phyloP scores from a whole-genome alignment of 2,797 vertebrate species.

The Melopsittacus undulatus region DNA sequence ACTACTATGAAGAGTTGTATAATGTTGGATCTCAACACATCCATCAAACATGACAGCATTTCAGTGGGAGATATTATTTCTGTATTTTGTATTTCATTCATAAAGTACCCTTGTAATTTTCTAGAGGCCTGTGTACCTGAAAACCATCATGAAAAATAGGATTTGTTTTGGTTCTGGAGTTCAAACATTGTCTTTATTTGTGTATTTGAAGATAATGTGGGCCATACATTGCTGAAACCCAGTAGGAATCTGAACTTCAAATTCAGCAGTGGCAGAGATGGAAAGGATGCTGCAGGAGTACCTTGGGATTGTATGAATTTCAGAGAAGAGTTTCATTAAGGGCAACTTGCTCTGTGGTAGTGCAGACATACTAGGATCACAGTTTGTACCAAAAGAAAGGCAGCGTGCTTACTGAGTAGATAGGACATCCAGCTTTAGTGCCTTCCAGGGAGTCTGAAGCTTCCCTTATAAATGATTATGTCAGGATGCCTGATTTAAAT shows the following conservation, averaged over 20 bases:
- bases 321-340: neutral
- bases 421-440: neutral
- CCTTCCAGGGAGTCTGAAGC: conserved; percentile 8
- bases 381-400: neutral
- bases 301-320: neutral
- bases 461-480: neutral
- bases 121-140: neutral
- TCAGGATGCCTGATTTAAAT: conserved; percentile 42
- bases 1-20: conserved; percentile 4
- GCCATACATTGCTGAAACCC: neutral
- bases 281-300: neutral
- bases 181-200: neutral
- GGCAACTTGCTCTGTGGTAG: neutral
- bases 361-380: neutral
- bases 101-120: neutral
- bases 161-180: neutral
- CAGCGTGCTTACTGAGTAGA: neutral
- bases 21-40: conserved; percentile 43
- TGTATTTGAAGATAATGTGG: neutral
- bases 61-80: neutral
- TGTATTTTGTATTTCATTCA: conserved; percentile 20
- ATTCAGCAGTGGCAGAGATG: neutral
- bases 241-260: neutral
- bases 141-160: neutral
- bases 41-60: conserved; percentile 36